A percentile compares a stretch with the other conserved stretches of the same genome.
These are phyloP conservation scores for Spheniscus mendiculus DNA, from an alignment of 2,113 vertebrate species.

Conservation along the genomic window DNA sequence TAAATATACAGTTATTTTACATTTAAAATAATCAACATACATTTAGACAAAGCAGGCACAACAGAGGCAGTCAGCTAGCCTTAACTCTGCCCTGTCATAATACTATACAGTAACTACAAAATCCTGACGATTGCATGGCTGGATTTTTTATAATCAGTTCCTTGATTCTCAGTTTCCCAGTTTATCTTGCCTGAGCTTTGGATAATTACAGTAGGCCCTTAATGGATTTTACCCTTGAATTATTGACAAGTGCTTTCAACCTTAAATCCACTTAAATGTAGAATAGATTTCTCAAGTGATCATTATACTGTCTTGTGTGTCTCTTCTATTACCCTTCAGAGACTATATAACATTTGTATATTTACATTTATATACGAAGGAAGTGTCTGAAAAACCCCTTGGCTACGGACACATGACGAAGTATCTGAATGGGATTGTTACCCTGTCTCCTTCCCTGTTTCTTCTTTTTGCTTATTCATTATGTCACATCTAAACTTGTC, in stretches of 20 bases:
- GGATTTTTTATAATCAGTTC: neutral
- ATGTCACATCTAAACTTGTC: neutral
- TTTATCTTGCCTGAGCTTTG: neutral
- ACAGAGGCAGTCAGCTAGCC: neutral
- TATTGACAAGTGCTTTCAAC: slow-evolving; percentile 58
- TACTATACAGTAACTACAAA: neutral
- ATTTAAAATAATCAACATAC: neutral
- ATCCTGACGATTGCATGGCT: neutral
- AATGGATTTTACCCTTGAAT: slow-evolving; percentile 36
- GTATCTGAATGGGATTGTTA: neutral
- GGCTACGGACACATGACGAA: neutral
- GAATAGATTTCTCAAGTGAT: slow-evolving; percentile 29
- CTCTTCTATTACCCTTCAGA: neutral
- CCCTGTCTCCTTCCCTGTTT: neutral
- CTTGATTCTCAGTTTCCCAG: neutral
- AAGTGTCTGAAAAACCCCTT: neutral
- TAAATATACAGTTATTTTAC: neutral
- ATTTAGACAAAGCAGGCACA: neutral
- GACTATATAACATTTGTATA: neutral
- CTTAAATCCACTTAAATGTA: slow-evolving; percentile 33
- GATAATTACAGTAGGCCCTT: slow-evolving; percentile 16
- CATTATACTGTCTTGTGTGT: neutral
- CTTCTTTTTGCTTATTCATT: neutral
- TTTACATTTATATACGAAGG: neutral
- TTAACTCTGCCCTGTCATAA: neutral